phyloP scores from a whole-genome alignment of 1,140 invertebrate species.

The Bombyx mandarina region DNA sequence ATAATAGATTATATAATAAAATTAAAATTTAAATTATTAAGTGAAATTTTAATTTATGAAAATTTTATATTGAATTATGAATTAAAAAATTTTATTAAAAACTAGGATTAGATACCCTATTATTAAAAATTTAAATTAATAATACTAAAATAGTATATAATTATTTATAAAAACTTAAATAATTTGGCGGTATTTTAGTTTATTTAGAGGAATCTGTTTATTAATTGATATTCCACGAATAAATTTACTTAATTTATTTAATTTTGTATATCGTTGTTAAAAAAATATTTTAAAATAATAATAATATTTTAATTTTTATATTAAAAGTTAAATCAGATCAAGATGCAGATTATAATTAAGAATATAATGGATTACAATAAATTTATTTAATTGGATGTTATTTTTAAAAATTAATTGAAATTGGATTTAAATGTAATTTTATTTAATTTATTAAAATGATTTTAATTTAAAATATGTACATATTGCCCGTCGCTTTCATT shows the following conservation, averaged over 20 bases:
- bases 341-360: constrained; percentile 72
- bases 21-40: constrained; percentile 35
- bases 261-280: constrained; percentile 73
- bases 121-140: constrained; percentile 65
- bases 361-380: constrained; percentile 46
- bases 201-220: constrained; percentile 73
- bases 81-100: constrained; percentile 50
- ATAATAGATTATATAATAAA: constrained; percentile 36
- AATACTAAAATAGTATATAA: constrained; percentile 69
- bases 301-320: constrained; percentile 64
- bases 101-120: constrained; percentile 80
- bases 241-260: constrained; percentile 66
- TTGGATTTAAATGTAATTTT: constrained; percentile 51
- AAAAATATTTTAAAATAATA: constrained; percentile 68
- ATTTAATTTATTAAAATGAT: constrained; percentile 39
- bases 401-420: too few relatives aligned
- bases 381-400: too few relatives aligned
- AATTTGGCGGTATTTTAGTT: constrained; percentile 71
- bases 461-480: constrained; percentile 66
- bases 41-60: constrained; percentile 41
- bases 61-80: constrained; percentile 34
- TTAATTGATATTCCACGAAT: constrained; percentile 73
- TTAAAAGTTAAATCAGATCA: constrained; percentile 71
- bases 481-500: constrained; percentile 79
- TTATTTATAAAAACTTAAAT: constrained; percentile 69